Evolutionary conservation across 1,140 invertebrate species (phyloP).

Genomic region (Cydia amplana): DNA sequence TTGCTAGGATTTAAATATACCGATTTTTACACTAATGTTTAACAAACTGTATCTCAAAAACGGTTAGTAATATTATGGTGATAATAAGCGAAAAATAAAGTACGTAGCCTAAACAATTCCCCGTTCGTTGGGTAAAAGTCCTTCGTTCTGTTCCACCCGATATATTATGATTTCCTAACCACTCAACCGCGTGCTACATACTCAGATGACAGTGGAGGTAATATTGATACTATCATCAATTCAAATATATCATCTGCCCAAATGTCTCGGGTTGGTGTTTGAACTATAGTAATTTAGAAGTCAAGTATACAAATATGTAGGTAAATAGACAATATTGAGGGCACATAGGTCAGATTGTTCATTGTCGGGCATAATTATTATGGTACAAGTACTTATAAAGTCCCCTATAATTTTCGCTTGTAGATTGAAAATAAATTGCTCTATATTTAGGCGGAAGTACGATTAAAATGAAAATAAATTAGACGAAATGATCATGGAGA

Average conservation of each 20-base stretch:
- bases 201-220: not conserved
- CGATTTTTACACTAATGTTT: too few species aligned
- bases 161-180: conserved; percentile 2
- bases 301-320: not conserved
- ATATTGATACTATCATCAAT: conserved; percentile 2
- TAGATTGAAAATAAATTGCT: not conserved
- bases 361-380: not conserved
- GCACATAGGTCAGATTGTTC: not conserved
- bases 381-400: not conserved
- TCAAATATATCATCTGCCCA: not conserved
- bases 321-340: too few species aligned
- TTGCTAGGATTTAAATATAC: too few species aligned
- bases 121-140: too few species aligned
- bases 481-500: not conserved
- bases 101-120: too few species aligned
- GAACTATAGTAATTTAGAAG: not conserved
- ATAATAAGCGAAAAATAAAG: too few species aligned
- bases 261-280: not conserved
- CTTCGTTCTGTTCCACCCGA: too few species aligned
- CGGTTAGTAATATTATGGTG: too few species aligned
- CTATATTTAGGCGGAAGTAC: not conserved
- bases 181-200: conserved; percentile 12
- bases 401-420: not conserved
- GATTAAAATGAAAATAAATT: not conserved
- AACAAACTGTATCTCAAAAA: too few species aligned